Evolutionary conservation across 2,797 vertebrate genomes (phyloP).

Genomic region (Spinus pinus): DNA sequence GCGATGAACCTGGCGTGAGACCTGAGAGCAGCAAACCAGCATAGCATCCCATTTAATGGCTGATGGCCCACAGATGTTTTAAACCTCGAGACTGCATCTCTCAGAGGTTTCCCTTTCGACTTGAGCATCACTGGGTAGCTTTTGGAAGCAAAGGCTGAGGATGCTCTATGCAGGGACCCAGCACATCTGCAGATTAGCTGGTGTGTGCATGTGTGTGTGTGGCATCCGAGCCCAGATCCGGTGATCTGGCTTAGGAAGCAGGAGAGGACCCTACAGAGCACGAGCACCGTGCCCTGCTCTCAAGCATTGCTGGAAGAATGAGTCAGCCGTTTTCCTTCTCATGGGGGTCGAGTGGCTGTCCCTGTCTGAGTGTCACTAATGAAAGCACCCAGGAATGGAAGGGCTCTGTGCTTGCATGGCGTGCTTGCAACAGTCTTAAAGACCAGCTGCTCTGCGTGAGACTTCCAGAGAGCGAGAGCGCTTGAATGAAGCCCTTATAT

Average conservation of each 20-base stretch:
- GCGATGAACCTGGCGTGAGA: constrained; percentile 49
- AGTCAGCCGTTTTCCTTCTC: constrained; percentile 43
- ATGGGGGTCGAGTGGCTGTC: constrained; percentile 34
- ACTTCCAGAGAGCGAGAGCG: constrained; percentile 22
- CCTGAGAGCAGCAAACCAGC: constrained; percentile 17
- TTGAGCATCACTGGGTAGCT: background rate
- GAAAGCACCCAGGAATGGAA: constrained; percentile 52
- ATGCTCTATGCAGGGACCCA: background rate
- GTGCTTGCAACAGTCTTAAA: constrained; percentile 21
- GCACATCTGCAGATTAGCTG: background rate
- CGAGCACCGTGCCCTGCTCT: background rate
- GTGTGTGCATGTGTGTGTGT: background rate
- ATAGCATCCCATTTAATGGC: constrained; percentile 58
- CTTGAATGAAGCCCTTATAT: constrained; percentile 59
- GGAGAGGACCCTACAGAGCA: background rate
- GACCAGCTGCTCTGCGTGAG: constrained; percentile 62
- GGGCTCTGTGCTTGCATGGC: constrained; percentile 16
- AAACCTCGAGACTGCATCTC: constrained; percentile 8
- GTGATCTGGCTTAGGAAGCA: background rate
- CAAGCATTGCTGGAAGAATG: background rate
- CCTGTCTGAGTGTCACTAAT: constrained; percentile 27
- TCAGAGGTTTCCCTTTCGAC: background rate
- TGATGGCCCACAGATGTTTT: constrained; percentile 53
- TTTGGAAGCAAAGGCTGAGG: background rate
- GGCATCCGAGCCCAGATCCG: background rate